Evolutionary conservation across 2,888 invertebrate genomes (phyloP), one percentile per base, ranked within the genome.

Genomic region (Alitta virens): DNA sequence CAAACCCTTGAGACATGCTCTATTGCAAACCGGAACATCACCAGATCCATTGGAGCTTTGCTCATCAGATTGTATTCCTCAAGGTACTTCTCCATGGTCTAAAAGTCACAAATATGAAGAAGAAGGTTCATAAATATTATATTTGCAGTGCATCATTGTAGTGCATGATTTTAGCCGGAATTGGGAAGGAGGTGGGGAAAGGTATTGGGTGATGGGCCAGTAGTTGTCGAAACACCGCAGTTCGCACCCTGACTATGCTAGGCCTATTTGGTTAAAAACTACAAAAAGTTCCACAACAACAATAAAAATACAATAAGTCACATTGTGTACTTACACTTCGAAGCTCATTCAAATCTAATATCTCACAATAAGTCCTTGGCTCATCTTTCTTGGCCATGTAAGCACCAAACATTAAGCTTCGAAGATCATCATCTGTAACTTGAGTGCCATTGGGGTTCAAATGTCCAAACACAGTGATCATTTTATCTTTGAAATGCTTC

Each of bases 1-100:
- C 78, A 76, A 54, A 82, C 78, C 14, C 81, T 65, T 1, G 79
- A 79, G 51, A 82, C 76, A 65, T 82, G 81, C 68, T 82, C 80
- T 40, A 82, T 78, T 55, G 80, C 79, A 71, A 79, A 81, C 54
- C 77, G 71, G 68, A 82, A 82, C 74, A 82, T 74, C 54, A 82
- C 81, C 26, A 82, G 74, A 62, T 79, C 76, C 80, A 82, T 81
- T 0, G 78, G 80, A n/a, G 79, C 77, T 66, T 78, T 81, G 65
- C 74, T 77, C 73, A 77, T 77, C 62, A 74, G 63, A 68, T 81
- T 82, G 64, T 78, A 81, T 26, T 81, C 81, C 49, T 79, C 80
- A 60, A 81, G 68, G 60, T 75, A 79, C 26, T 69, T 70, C 63
- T 80, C 78, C 65, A 80, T 77, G 27, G 71, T 72, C 78, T 79